These are phyloP conservation scores for Brachycybe producta DNA, from an alignment of 2,888 invertebrate genomes.

Conservation along the genomic window DNA sequence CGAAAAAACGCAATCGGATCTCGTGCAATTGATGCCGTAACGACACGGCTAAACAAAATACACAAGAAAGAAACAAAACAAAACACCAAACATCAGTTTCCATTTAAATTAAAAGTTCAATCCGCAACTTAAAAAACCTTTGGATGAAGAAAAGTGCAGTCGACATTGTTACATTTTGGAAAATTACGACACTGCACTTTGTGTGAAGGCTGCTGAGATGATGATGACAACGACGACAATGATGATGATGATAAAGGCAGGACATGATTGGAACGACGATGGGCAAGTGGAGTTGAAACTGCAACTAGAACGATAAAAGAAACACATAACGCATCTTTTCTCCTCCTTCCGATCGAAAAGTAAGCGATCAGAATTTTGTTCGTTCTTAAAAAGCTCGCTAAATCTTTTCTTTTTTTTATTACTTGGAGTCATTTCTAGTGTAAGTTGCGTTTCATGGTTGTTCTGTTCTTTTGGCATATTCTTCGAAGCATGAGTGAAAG, in stretches of 20 bases:
- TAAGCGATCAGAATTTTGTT: too few species aligned
- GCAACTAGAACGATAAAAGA: background rate
- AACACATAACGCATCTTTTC: background rate
- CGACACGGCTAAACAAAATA: slow-evolving; percentile 46
- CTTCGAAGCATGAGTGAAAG: slow-evolving; percentile 63
- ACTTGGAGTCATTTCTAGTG: too few species aligned
- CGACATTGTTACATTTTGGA: slow-evolving; percentile 69
- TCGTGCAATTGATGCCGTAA: slow-evolving; percentile 59
- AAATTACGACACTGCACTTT: slow-evolving; percentile 58
- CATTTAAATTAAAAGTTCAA: slow-evolving; percentile 31
- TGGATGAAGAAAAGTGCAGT: slow-evolving; percentile 73
- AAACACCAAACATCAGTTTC: background rate
- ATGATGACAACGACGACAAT: too few species aligned
- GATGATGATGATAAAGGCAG: too few species aligned
- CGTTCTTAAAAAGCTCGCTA: too few species aligned
- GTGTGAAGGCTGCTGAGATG: slow-evolving; percentile 16
- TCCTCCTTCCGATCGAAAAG: background rate
- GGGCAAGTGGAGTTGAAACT: slow-evolving; percentile 17
- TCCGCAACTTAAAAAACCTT: slow-evolving; percentile 31
- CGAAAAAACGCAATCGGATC: slow-evolving; percentile 51
- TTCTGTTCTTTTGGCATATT: too few species aligned
- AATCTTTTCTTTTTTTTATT: too few species aligned
- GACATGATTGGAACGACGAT: too few species aligned
- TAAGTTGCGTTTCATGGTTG: too few species aligned
- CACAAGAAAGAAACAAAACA: slow-evolving; percentile 29